These are phyloP conservation scores for Nomada fucata DNA, from an alignment of 2,888 invertebrate species.

Conservation along the genomic window DNA sequence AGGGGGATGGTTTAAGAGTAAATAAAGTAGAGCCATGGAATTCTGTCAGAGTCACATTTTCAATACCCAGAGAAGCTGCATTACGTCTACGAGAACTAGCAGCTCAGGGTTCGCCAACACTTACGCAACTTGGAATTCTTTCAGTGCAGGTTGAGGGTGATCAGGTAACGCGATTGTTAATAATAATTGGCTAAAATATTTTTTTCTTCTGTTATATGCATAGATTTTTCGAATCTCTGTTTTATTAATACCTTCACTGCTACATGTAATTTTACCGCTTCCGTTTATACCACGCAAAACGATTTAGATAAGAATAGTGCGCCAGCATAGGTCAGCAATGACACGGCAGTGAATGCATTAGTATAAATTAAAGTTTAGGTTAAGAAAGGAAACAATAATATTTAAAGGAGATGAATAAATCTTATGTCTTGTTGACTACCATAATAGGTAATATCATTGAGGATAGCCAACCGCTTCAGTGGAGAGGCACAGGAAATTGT, in stretches of 20 bases:
- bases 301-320: no score
- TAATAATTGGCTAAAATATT: neutral
- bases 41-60: conserved; percentile 98
- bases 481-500: conserved; percentile 90
- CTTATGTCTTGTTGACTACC: conserved; percentile 20
- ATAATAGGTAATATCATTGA: conserved; percentile 87
- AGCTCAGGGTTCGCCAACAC: conserved; percentile 94
- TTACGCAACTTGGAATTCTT: conserved; percentile 96
- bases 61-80: conserved; percentile 98
- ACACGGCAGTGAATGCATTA: neutral
- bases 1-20: conserved; percentile 86
- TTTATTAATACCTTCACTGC: neutral
- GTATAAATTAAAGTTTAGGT: neutral
- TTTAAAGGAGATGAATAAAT: neutral
- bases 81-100: conserved; percentile 95
- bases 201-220: neutral
- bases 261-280: no score
- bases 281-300: no score
- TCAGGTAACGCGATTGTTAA: conserved; percentile 86
- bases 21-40: conserved; percentile 98
- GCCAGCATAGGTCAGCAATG: no score
- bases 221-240: neutral
- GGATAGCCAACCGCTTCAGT: conserved; percentile 87
- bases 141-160: conserved; percentile 97
- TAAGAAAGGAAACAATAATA: neutral